Base-by-base conservation (phyloP, 2,888 invertebrate species). In the Mimumesa dahlbomi region DNA sequence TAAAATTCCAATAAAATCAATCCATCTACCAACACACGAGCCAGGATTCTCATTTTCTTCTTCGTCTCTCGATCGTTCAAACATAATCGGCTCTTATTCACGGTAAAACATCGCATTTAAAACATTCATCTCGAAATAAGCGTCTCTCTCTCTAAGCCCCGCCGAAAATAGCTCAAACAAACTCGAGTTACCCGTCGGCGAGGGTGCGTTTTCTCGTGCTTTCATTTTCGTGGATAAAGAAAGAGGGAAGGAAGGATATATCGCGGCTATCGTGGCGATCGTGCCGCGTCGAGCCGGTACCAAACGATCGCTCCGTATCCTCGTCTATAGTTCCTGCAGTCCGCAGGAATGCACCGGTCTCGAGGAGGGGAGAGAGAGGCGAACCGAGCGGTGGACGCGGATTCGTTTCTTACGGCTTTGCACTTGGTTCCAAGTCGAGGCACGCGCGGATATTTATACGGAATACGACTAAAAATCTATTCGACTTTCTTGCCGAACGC, bases 401-500 rank as follows among this genome's bases (percentile, higher is more conserved):
- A 67, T 75, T 67, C 57, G 54, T 71, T 75, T 77, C 54, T 67
- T 75, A 45, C 43, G 45, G 43, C 45, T 36, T 54, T 52, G 58
- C 64, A 58, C 46, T 62, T 43, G 52, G 50, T 75, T 73, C 64
- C 69, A 45, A 77, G 58, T 58, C 67, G 49, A n/a, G 38, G 67
- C 74, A 75, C 70, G 77, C 67, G 57, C 42, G 31, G 36, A 49
- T 61, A 53, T 69, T 70, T 70, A 43, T 16, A 49, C 53, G 49
- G 58, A 40, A 58, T 56, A 65, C 53, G 29, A 50, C 45, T 43
- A 77, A 73, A 80, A 77, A 64, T 70, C 63, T 49, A 42, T 43
- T 50, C 43, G 49, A 72, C 77, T 79, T 79, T 79, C 79, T 75
- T 77, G 46, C 21, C 42, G 29, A 16, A 11, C 77, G 62, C 77